Evolutionary conservation across 2,797 vertebrate genomes (phyloP).

Genomic region (Tolypeutes matacus): DNA sequence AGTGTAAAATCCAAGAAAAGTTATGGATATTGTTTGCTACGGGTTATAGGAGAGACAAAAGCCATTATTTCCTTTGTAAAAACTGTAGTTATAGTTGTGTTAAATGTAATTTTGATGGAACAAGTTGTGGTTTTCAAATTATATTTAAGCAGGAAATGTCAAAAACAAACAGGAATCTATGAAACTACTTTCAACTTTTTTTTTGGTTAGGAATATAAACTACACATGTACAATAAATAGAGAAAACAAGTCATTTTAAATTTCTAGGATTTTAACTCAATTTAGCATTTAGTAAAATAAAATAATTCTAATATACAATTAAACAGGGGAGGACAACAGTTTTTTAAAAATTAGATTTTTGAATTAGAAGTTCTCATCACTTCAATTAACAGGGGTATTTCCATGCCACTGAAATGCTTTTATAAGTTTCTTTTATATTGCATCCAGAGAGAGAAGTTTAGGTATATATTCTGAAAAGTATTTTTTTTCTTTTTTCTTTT

Average conservation of each 20-base stretch:
- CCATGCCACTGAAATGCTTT: too few relatives aligned
- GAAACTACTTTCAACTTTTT: not conserved
- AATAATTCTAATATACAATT: too few relatives aligned
- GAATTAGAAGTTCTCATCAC: too few relatives aligned
- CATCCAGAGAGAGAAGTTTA: too few relatives aligned
- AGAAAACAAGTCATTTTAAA: not conserved
- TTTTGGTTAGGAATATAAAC: not conserved
- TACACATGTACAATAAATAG: not conserved
- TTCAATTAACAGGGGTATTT: too few relatives aligned
- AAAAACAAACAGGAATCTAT: not conserved
- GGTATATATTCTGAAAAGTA: too few relatives aligned
- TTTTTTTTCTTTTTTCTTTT: too few relatives aligned
- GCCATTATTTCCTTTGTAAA: constrained; percentile 73
- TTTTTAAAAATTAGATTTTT: too few relatives aligned
- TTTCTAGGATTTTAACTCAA: not conserved
- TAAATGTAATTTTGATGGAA: constrained; percentile 55
- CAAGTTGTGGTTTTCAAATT: not conserved
- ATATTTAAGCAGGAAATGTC: constrained; percentile 60
- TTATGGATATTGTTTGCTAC: constrained; percentile 60
- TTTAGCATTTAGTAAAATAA: not conserved
- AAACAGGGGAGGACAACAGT: too few relatives aligned
- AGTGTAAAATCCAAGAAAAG: not conserved
- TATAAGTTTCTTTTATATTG: too few relatives aligned
- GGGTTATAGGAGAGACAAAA: constrained; percentile 76
- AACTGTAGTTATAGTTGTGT: constrained; percentile 69